Base-by-base conservation (phyloP, 2,113 vertebrate species). In the Recurvirostra avosetta region DNA sequence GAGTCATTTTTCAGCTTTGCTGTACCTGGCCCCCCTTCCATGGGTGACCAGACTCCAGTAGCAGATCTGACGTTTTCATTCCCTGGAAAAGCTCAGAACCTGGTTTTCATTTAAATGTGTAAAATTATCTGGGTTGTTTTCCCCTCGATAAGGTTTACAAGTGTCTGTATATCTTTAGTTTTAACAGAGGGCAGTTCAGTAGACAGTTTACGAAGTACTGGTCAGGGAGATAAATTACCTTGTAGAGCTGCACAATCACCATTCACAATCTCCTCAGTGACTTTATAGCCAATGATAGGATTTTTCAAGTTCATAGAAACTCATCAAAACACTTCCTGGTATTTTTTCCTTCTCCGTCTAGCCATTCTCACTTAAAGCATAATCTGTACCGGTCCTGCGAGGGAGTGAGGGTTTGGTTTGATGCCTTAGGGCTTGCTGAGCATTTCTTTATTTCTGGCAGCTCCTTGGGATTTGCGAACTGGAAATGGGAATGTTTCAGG, bases 241-340 rank as follows among this genome's bases (percentile, higher is more conserved):
- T 91, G 86, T 95, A 94, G 53, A 80, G 92, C 95, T 82, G 66
- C 79, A 94, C 90, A 80, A 96, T 96, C 94, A 53, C 91, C 86
- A 84, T 58, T 88, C 88, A 77, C 95, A 82, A 87, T 96, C 96
- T 94, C 89, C 88, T 92, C 88, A 81, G 92, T 75, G 94, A 97
- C 97, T 94, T 93, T 95, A 95, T 86, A 96, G 95, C 85, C 88
- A 96, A 95, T 89, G 92, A 97, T 90, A 94, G 96, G 86, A 97
- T 97, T 98, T 96, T 97, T 97, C 96, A 97, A 97, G 96, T 97
- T 97, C 95, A 96, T 95, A 94, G 93, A 91, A 96, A 96, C 90
- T 96, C 94, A 96, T 97, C 96, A 95, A 95, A 97, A 96, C 86
- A 73, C 29, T 96, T 97, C 73, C 78, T 87, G 66, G 25, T 79